Evolutionary conservation across 35 echinoderm and acorn worm species (phyloP).

Genomic region (Strongylocentrotus purpuratus): DNA sequence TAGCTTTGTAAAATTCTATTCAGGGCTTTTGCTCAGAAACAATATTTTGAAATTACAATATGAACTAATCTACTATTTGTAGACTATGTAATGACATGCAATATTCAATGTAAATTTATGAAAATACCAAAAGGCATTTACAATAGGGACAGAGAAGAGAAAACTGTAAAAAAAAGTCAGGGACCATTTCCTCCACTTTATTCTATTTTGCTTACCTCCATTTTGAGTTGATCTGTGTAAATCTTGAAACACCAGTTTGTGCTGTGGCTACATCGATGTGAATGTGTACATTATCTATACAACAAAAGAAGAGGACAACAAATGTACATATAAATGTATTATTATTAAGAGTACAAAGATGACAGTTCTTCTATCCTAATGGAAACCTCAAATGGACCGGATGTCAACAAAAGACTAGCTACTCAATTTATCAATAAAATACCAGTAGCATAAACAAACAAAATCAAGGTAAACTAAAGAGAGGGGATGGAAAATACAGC

Average conservation of each 20-base stretch:
- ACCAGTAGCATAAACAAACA: too few species aligned
- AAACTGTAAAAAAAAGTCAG: neutral
- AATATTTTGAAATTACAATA: neutral
- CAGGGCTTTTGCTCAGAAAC: neutral
- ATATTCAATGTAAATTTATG: neutral
- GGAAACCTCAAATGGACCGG: too few species aligned
- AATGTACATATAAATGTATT: neutral
- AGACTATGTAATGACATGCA: neutral
- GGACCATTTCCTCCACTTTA: neutral
- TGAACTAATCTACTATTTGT: neutral
- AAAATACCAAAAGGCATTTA: neutral
- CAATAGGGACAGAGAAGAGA: neutral
- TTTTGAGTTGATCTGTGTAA: slow-evolving; percentile 52
- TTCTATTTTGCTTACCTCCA: slow-evolving; percentile 57
- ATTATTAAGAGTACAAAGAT: too few species aligned
- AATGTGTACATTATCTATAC: slow-evolving; percentile 44
- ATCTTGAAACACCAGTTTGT: slow-evolving; percentile 68
- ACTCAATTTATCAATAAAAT: too few species aligned
- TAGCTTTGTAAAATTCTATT: neutral
- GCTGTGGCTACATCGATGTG: slow-evolving; percentile 77
- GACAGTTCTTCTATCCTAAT: too few species aligned
- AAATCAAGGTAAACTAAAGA: too few species aligned
- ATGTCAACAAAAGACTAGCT: too few species aligned
- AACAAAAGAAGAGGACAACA: neutral
- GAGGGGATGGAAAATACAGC: too few species aligned